Base-by-base conservation (phyloP, 2,113 vertebrate species). In the Glaucomys volans region DNA sequence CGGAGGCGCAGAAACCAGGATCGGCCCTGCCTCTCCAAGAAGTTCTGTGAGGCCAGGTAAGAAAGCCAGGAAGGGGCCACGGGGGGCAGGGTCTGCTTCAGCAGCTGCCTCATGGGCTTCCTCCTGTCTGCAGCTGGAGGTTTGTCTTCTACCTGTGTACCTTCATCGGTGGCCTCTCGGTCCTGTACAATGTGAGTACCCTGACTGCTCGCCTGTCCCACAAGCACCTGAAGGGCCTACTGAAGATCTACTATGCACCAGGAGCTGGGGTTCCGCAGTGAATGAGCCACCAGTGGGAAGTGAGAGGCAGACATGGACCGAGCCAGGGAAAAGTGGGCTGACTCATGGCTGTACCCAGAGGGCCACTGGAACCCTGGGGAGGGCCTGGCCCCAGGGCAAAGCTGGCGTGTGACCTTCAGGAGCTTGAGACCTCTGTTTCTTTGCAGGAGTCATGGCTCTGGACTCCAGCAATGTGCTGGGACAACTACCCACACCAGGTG, bases 31-130 rank as follows among this genome's bases (percentile, higher is more conserved):
- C 98, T 99, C 94, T 99, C 98, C 0, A 99, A 98, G 98, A 99
- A 99, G 98, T 99, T 99, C 98, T 99, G 99, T 2, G 99, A 99
- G 96, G 99, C 99, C 97, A 99, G 99, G 99, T 99, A 93, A 99
- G 99, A 26, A 24, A 0, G 26, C 59, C 59, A 10, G 59, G 57
- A 20, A 8, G 9, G 59, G 24, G 59, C 59, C 59, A 10, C 8
- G 22, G 17, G 13, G 22, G 14, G 11, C 24, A 0, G 13, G 6
- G 26, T 1, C 37, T 37, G 47, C 9, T 0, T 4, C 35, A 1
- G 18, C n/a, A 35, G 47, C 57, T 1, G 71, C 57, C 62, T 95
- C 28, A 91, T 1, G 10, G 32, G 50, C 71, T 71, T 14, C 71
- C 35, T 40, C 32, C n/a, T 24, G 0, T 96, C 98, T 98, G 54